Conservation (phyloP, 2,797 vertebrate genomes). For the Siniperca obscura region DNA sequence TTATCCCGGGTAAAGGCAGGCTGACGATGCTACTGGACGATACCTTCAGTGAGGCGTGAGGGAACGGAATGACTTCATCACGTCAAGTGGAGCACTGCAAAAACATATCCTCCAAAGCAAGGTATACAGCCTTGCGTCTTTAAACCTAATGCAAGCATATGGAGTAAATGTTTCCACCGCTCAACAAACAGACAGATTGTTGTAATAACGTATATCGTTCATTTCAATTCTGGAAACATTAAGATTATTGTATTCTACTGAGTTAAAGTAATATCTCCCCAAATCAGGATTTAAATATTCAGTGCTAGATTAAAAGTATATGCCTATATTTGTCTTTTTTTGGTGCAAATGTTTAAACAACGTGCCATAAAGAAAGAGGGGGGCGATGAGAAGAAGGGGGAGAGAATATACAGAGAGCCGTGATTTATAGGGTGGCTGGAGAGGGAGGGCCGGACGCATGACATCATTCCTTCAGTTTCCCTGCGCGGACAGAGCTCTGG, state of each 20-base stretch:
- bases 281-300: not conserved
- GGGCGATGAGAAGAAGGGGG: slow-evolving; percentile 18
- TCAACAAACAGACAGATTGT: not conserved
- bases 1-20: slow-evolving; percentile 67
- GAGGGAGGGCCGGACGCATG: slow-evolving; percentile 84
- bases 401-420: slow-evolving; percentile 56
- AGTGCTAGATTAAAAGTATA: not conserved
- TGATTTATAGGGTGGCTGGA: slow-evolving; percentile 71
- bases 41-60: slow-evolving; percentile 64
- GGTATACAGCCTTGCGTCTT: not conserved
- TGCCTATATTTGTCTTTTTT: not conserved
- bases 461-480: slow-evolving; percentile 85
- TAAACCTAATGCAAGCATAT: not conserved
- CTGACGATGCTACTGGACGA: slow-evolving; percentile 68
- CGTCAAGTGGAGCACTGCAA: slow-evolving; percentile 65
- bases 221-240: not conserved
- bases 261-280: not conserved
- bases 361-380: slow-evolving; percentile 11
- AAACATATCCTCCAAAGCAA: slow-evolving; percentile 33
- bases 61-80: slow-evolving; percentile 77
- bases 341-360: slow-evolving; percentile 13
- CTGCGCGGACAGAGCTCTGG: slow-evolving; percentile 81
- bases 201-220: not conserved
- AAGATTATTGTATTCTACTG: not conserved
- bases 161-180: not conserved